phyloP scores from a whole-genome alignment of 2,797 vertebrate species.

The Myotis findleyi region DNA sequence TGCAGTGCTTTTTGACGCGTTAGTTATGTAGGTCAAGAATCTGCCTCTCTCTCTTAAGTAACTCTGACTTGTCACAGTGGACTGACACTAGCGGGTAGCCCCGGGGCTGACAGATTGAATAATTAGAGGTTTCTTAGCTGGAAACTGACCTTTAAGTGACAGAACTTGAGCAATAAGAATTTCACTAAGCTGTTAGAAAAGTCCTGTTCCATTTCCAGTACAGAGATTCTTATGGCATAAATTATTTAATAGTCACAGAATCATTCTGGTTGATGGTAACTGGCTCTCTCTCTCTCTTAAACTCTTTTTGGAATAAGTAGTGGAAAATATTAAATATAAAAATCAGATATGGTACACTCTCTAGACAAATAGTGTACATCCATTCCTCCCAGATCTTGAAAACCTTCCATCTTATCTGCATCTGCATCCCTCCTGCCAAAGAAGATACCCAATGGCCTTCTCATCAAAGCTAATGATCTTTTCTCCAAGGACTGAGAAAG shows the following conservation, averaged over 20 bases:
- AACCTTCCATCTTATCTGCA: not conserved
- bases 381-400: not conserved
- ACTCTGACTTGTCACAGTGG: not conserved
- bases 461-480: not conserved
- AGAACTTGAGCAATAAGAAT: constrained; percentile 31
- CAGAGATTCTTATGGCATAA: not conserved
- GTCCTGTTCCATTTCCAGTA: constrained; percentile 49
- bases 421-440: not conserved
- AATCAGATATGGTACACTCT: not conserved
- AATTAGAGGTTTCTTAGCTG: constrained; percentile 60
- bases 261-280: not conserved
- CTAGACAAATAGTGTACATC: not conserved
- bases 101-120: constrained; percentile 52
- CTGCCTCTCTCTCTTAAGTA: not conserved
- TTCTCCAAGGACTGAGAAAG: not conserved
- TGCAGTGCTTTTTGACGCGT: not conserved
- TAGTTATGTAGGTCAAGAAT: constrained; percentile 71
- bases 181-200: constrained; percentile 46
- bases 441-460: not conserved
- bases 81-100: constrained; percentile 19
- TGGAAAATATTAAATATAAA: not conserved
- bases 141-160: constrained; percentile 63
- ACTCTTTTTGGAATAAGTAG: not conserved
- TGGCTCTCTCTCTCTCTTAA: not conserved
- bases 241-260: constrained; percentile 49